phyloP scores from a whole-genome alignment of 2,888 invertebrate genomes.

The Falcaria lacertinaria region DNA sequence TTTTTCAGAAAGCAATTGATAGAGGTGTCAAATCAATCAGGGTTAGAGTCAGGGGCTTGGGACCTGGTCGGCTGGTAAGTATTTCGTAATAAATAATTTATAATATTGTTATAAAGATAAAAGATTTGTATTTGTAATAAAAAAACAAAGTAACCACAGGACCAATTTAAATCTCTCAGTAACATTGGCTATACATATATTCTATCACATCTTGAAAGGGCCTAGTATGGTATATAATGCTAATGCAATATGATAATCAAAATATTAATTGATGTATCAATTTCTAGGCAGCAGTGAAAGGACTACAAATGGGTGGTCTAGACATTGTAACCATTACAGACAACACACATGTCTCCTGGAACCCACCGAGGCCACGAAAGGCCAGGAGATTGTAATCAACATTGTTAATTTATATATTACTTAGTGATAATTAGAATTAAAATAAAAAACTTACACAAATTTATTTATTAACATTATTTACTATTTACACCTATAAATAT shows the following conservation, averaged over 20 bases:
- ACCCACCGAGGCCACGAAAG: conserved; percentile 90
- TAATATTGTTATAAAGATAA: neutral
- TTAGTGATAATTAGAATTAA: conserved; percentile 4
- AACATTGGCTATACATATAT: no score
- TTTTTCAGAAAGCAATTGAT: conserved; percentile 84
- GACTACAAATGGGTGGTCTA: conserved; percentile 94
- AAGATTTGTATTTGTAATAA: no score
- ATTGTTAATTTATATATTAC: conserved; percentile 6
- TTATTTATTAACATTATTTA: conserved; percentile 10
- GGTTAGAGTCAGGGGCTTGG: conserved; percentile 89
- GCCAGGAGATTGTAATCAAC: conserved; percentile 86
- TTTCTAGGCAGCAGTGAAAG: conserved; percentile 93
- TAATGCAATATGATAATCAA: no score
- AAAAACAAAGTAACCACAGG: no score
- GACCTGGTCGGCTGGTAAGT: conserved; percentile 93
- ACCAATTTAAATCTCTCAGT: no score
- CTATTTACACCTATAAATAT: conserved; percentile 4
- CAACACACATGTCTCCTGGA: conserved; percentile 90
- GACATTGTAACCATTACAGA: conserved; percentile 97
- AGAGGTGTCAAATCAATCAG: conserved; percentile 87
- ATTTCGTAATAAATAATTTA: conserved; percentile 3
- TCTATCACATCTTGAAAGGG: no score
- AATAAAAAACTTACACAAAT: conserved; percentile 1
- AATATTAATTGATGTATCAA: conserved; percentile 5
- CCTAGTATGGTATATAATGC: no score